Percentiles rank a stretch among this genome's conserved stretches.
These are phyloP conservation scores for Diploscapter pachys DNA, from an alignment of 1,140 invertebrate genomes.

Conservation along the genomic window DNA sequence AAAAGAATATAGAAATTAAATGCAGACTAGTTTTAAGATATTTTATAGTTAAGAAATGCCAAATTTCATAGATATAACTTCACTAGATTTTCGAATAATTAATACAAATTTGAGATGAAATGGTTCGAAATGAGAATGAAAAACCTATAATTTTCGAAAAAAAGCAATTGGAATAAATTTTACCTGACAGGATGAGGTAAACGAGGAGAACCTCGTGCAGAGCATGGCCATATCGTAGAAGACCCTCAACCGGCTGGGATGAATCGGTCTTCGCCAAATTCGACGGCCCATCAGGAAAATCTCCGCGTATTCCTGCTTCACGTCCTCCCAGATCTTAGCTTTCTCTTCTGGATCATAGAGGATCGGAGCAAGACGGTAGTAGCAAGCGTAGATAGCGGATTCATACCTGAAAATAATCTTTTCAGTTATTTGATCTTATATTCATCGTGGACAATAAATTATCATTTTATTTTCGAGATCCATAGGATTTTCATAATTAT, in stretches of 20 bases:
- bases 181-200: not conserved
- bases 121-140: not conserved
- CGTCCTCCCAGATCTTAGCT: conserved; percentile 27
- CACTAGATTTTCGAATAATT: too few relatives aligned
- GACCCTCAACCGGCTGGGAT: conserved; percentile 25
- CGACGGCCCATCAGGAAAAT: conserved; percentile 35
- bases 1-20: conserved; percentile 1
- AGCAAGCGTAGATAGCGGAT: conserved; percentile 35
- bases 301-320: conserved; percentile 33
- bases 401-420: conserved; percentile 24
- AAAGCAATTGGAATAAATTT: not conserved
- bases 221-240: conserved; percentile 37
- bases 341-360: conserved; percentile 18
- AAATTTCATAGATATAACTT: too few relatives aligned
- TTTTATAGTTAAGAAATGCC: not conserved
- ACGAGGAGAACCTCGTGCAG: conserved; percentile 18
- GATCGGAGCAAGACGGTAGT: conserved; percentile 32
- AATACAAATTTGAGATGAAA: not conserved
- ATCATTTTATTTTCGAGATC: not conserved
- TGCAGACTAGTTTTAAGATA: not conserved
- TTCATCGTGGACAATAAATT: too few relatives aligned
- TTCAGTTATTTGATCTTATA: not conserved
- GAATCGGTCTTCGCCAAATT: conserved; percentile 32
- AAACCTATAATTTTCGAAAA: conserved; percentile 9
- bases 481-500: not conserved